phyloP scores from a whole-genome alignment of 2,113 vertebrate genomes.

The Spea multiplicata region DNA sequence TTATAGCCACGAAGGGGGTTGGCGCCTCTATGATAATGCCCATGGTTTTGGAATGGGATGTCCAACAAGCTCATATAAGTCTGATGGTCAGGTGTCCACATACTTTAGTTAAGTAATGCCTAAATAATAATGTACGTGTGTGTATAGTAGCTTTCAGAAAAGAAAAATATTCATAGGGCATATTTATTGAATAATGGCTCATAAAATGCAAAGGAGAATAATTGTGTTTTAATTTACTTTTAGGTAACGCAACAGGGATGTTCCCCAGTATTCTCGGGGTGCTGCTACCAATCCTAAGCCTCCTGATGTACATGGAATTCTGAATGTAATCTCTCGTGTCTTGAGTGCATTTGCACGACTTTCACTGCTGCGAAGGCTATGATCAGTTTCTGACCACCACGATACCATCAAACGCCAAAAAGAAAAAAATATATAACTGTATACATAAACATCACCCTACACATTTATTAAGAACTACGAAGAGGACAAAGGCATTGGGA shows the following conservation, averaged over 20 bases:
- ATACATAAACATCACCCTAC: conserved; percentile 58
- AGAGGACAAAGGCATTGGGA: conserved; percentile 78
- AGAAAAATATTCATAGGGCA: too few relatives aligned
- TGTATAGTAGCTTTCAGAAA: too few relatives aligned
- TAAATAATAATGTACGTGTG: too few relatives aligned
- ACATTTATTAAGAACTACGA: conserved; percentile 66
- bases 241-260: conserved; percentile 63
- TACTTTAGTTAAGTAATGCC: too few relatives aligned
- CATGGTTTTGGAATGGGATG: too few relatives aligned
- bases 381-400: conserved; percentile 69
- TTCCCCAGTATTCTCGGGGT: conserved; percentile 64
- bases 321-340: conserved; percentile 83
- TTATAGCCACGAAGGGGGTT: too few relatives aligned
- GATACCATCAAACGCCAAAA: conserved; percentile 77
- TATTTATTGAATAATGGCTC: background rate
- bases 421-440: conserved; percentile 55
- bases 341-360: conserved; percentile 71
- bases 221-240: conserved; percentile 45
- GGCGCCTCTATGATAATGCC: too few relatives aligned
- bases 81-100: too few relatives aligned
- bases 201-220: background rate
- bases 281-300: conserved; percentile 69
- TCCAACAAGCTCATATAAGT: too few relatives aligned
- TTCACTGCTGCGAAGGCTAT: conserved; percentile 69
- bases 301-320: conserved; percentile 76